These are phyloP conservation scores for Adoxophyes honmai DNA, from an alignment of 1,140 invertebrate species.

Conservation along the genomic window DNA sequence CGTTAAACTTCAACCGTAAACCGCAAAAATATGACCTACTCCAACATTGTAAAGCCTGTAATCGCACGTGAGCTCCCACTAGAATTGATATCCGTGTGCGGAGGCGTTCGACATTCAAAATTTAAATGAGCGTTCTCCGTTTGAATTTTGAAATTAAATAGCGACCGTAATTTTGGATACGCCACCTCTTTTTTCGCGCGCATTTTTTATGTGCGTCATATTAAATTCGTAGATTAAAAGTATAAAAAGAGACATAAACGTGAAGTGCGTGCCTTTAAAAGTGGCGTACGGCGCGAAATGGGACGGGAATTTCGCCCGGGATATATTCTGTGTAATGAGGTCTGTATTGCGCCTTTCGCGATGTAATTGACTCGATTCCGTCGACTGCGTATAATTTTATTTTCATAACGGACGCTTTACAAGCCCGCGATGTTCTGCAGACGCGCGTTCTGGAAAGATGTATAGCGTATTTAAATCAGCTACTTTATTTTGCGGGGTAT, in stretches of 20 bases:
- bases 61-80: not conserved
- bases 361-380: constrained; percentile 45
- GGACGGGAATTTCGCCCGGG: constrained; percentile 35
- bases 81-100: not conserved
- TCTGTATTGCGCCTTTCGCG: constrained; percentile 34
- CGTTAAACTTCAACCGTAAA: constrained; percentile 23
- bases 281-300: constrained; percentile 34
- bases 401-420: constrained; percentile 12
- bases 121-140: not conserved
- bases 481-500: not conserved
- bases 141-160: constrained; percentile 47
- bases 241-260: constrained; percentile 57
- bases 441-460: not conserved
- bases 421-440: constrained; percentile 1
- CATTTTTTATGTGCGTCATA: constrained; percentile 55
- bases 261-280: constrained; percentile 44
- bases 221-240: constrained; percentile 59
- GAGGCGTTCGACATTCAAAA: constrained; percentile 9
- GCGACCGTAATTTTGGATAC: constrained; percentile 37
- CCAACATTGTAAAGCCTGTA: not conserved
- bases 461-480: constrained; percentile 2
- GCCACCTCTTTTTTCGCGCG: constrained; percentile 38
- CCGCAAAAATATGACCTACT: constrained; percentile 18
- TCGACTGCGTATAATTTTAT: constrained; percentile 12
- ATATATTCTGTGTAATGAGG: constrained; percentile 51